phyloP scores from a whole-genome alignment of 1,140 invertebrate genomes.

The Geopemphigus sp. region DNA sequence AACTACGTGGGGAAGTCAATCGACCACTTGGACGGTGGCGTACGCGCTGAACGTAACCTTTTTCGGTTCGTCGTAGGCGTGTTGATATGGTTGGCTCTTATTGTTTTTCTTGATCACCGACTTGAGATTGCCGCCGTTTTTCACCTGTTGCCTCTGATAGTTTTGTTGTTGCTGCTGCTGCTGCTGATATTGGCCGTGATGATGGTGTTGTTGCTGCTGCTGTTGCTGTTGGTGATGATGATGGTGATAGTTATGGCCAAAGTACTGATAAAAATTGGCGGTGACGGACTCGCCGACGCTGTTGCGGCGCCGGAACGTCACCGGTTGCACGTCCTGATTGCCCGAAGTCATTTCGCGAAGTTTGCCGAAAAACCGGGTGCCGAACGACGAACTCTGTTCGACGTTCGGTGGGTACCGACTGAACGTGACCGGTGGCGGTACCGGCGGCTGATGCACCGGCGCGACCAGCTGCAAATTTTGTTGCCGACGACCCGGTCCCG shows the following conservation, averaged over 20 bases:
- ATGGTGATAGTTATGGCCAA: conserved; percentile 4
- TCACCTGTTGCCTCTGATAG: neutral
- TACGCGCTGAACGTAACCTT: conserved; percentile 54
- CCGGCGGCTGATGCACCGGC: neutral
- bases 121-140: conserved; percentile 51
- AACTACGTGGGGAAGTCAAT: conserved; percentile 31
- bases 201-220: neutral
- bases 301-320: conserved; percentile 49
- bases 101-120: conserved; percentile 53
- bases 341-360: conserved; percentile 51
- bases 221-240: neutral
- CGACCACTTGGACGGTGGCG: conserved; percentile 54
- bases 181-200: neutral
- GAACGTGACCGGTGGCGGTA: conserved; percentile 16
- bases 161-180: neutral
- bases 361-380: conserved; percentile 52
- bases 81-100: conserved; percentile 41
- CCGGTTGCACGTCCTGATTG: neutral
- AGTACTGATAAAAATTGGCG: conserved; percentile 48
- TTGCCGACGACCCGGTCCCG: conserved; percentile 1
- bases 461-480: neutral
- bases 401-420: conserved; percentile 14
- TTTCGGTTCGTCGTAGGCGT: conserved; percentile 52
- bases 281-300: conserved; percentile 51
- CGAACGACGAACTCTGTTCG: conserved; percentile 41